Conservation (phyloP, 2,888 invertebrate species). For the Athalia rosae region DNA sequence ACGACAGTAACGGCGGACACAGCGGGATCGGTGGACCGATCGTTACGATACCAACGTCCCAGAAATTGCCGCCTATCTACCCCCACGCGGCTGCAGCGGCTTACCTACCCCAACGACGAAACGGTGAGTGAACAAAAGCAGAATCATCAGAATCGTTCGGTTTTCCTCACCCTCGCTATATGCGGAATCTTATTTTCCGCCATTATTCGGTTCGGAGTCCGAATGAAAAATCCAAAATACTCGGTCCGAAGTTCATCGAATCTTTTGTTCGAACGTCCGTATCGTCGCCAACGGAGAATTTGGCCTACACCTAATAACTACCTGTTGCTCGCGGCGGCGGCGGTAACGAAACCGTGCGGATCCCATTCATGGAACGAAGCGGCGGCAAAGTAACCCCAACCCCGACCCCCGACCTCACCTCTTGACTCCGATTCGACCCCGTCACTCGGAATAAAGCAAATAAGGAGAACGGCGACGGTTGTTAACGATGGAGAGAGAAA, state of each 20-base stretch:
- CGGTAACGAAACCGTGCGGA: no score
- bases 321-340: no score
- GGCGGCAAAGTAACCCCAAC: no score
- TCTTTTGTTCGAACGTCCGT: neutral
- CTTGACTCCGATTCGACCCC: no score
- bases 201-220: neutral
- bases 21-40: conserved; percentile 65
- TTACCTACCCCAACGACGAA: conserved; percentile 53
- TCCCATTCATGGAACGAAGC: no score
- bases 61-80: conserved; percentile 74
- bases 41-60: conserved; percentile 70
- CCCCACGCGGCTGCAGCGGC: conserved; percentile 70
- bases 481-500: no score
- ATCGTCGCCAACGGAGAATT: neutral
- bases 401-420: no score
- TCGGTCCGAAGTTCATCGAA: neutral
- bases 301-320: no score
- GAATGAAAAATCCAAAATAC: no score
- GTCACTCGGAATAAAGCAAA: no score
- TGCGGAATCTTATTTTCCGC: neutral
- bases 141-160: neutral
- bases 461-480: no score
- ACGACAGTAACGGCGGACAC: conserved; percentile 56
- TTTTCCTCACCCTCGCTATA: neutral
- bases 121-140: conserved; percentile 52